Conservation (phyloP, 2,113 vertebrate genomes). For the Charadrius vociferus region DNA sequence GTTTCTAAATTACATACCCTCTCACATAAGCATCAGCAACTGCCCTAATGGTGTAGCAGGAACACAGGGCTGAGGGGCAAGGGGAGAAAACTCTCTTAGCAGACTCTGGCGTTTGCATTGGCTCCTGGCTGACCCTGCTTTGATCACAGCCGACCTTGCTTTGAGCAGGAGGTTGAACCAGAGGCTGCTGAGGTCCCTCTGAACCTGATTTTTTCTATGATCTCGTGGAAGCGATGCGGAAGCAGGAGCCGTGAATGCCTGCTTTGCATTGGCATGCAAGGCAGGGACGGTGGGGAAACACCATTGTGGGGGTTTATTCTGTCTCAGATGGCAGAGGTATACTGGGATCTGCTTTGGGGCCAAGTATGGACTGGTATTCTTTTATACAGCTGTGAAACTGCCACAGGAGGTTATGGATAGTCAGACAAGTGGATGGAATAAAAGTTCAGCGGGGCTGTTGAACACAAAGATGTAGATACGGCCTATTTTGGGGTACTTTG, state of each 20-base stretch:
- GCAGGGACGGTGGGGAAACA: neutral
- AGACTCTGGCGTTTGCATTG: neutral
- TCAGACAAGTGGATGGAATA: neutral
- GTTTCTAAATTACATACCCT: neutral
- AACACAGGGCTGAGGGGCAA: neutral
- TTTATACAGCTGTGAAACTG: neutral
- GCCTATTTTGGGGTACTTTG: neutral
- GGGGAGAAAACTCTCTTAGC: neutral
- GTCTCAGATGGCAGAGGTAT: fast-evolving
- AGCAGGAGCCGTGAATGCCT: neutral
- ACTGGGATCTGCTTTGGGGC: neutral
- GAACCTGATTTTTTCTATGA: neutral
- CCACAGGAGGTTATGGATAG: neutral
- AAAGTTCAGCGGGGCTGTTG: neutral
- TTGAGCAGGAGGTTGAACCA: neutral
- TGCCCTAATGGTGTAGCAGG: neutral
- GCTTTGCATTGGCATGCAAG: neutral
- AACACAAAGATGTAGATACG: neutral
- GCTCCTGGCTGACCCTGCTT: neutral
- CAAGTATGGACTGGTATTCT: neutral
- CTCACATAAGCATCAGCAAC: neutral
- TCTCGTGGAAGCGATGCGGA: neutral
- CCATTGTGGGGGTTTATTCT: neutral
- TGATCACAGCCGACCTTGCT: neutral
- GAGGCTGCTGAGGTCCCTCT: neutral